These are phyloP conservation scores for Zalophus californianus DNA, from an alignment of 2,797 vertebrate species.

Conservation along the genomic window DNA sequence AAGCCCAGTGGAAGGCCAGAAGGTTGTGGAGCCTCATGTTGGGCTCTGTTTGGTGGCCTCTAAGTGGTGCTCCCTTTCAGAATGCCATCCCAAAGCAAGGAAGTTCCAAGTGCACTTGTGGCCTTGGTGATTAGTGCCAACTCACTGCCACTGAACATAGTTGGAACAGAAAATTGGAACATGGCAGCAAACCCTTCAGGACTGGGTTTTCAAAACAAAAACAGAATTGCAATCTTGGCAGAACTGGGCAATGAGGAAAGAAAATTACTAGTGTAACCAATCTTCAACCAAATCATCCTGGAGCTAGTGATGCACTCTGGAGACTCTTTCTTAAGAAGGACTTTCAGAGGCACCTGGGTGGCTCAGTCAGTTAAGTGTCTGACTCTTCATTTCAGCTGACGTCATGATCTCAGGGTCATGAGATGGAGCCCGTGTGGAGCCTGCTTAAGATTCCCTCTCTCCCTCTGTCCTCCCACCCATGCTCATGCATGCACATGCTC, in stretches of 20 bases:
- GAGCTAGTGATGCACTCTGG: conserved; percentile 93
- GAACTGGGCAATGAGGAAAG: conserved; percentile 96
- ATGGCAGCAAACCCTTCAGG: background rate
- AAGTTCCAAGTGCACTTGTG: background rate
- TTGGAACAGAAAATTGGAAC: background rate
- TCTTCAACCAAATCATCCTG: conserved; percentile 93
- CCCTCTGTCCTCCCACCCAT: background rate
- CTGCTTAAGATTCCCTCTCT: background rate
- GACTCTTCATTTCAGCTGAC: background rate
- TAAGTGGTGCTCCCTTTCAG: background rate
- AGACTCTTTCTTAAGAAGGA: conserved; percentile 94
- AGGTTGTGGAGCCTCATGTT: background rate
- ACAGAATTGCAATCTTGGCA: conserved; percentile 60
- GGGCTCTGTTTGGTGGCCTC: background rate
- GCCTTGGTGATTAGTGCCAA: background rate
- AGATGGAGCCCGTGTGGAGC: background rate
- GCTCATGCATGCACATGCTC: background rate
- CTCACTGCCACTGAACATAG: background rate
- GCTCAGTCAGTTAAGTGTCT: background rate
- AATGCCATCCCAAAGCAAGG: background rate
- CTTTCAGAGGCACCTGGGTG: conserved; percentile 86
- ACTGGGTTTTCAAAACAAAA: background rate
- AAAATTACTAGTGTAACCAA: conserved; percentile 92
- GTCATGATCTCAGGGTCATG: background rate
- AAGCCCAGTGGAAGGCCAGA: background rate